Evolutionary conservation across 2,888 invertebrate genomes (phyloP), one percentile per base, ranked within the genome.

Genomic region (Dorcus parallelipipedus): DNA sequence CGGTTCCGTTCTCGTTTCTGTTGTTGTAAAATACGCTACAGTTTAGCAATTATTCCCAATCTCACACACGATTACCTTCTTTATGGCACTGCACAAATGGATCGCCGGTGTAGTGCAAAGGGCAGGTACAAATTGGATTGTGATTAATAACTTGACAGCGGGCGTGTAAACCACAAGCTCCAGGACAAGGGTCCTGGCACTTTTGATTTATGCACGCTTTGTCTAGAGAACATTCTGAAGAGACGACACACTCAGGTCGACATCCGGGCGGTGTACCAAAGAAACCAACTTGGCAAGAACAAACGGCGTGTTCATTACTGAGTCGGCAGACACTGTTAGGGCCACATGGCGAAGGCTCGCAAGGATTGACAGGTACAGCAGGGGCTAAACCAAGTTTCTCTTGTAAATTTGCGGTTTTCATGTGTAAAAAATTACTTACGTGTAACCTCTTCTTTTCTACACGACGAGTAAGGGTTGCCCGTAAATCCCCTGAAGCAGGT

Each of bases 381-480:
- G 33, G 26, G 1, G n/a, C 14, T 26, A 38, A 33, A 26, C 1
- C 20, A 41, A 14, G 3, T n/a, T 41, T 41, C 41, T 10, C 14
- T 17, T 45, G 9, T 45, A 9, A 49, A 51, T 45, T 45, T 9
- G 14, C 1, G 14, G 14, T 10, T 9, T 43, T 3, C 2, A 20
- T 33, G 26, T 33, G 5, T 33, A 33, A 33, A 33, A 33, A 33
- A 6, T 3, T 33, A 82, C 85, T 83, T 81, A 87, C 87, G 77
- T 75, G 78, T 75, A 64, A 75, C 71, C 59, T 81, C 80, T 72
- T 82, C 81, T 64, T 79, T 82, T 65, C 88, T 85, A 72, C 93
- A 93, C 4, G 89, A 87, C 10, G 85, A 85, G 73, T 92, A 92
- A 47, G 94, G 93, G 83, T 94, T 91, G 8, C 94, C 94, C 64